Evolutionary conservation across 2,113 vertebrate genomes (phyloP), one percentile per base, ranked within the genome.

Genomic region (Paraplagusia blochii): DNA sequence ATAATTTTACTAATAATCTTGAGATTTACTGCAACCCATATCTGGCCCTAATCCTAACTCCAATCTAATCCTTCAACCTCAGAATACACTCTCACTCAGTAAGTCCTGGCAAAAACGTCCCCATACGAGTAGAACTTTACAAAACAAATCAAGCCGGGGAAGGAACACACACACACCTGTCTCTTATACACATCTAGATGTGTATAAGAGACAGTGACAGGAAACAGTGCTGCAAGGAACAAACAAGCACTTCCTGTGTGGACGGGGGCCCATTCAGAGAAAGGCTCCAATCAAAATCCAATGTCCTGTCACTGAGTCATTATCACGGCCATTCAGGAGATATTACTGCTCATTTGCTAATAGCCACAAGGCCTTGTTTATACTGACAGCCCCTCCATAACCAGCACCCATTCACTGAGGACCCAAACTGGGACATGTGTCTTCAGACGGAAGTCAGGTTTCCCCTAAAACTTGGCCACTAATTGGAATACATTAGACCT

Each of bases 401-500:
- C 62, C 35, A 18, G 57, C 52, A 46, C 53, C 58, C 40, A 29
- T 47, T 48, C 67, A 62, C 74, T 57, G 67, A 64, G 44, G 72
- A 79, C 64, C 81, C 55, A 55, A 9, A 61, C 68, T 76, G 67
- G 18, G 77, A 74, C 76, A 40, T 65, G 59, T 63, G 67, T 69
- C 74, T 70, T 64, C 48, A 38, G 33, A 54, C 80, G 75, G 84
- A 88, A 73, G 71, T 85, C 70, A 60, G 49, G 67, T 76, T 80
- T 76, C 74, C 78, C 64, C 81, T 63, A 63, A 87, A 89, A 87
- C 79, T 81, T 70, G 36, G 60, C 84, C 85, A 80, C 85, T 93
- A 94, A 94, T 92, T 94, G 90, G 93, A 92, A 89, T 90, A 89
- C 92, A 93, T 94, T 93, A 92, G 88, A 84, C 88, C 80, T 91